A percentile compares a stretch with the other conserved stretches of the same genome.
Conservation (phyloP, 2,797 vertebrate species). For the Neosilurus mollespiculum region DNA sequence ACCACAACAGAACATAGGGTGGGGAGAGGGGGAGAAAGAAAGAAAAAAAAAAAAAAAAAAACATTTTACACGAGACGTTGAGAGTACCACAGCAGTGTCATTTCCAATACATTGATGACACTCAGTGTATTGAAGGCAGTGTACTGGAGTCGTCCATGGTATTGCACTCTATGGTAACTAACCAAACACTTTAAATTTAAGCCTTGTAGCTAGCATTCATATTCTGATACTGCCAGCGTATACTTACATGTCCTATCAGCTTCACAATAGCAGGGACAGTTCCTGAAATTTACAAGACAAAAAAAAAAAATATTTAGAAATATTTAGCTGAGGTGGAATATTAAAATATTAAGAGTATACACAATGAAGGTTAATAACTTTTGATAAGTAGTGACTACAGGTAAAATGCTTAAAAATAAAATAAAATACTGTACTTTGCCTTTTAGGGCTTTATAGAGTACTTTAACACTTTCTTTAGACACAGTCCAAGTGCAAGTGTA, state of each 20-base stretch:
- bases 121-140: too few relatives aligned
- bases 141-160: not conserved
- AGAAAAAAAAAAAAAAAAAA: too few relatives aligned
- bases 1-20: not conserved
- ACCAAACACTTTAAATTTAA: not conserved
- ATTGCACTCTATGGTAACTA: not conserved
- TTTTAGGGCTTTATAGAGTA: too few relatives aligned
- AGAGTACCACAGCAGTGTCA: not conserved
- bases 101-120: too few relatives aligned
- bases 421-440: not conserved
- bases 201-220: not conserved
- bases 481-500: not conserved
- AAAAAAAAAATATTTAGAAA: not conserved
- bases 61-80: not conserved
- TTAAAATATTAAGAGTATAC: not conserved
- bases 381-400: not conserved
- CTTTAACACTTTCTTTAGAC: not conserved
- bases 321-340: not conserved
- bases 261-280: slow-evolving; percentile 77
- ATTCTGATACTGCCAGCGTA: not conserved
- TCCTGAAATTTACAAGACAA: slow-evolving; percentile 66
- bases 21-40: too few relatives aligned
- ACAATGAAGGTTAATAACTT: not conserved
- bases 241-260: slow-evolving; percentile 86
- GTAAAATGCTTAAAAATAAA: not conserved